A percentile compares a stretch with the other conserved stretches of the same genome.
These are phyloP conservation scores for Salpingus planirostris DNA, from an alignment of 2,888 invertebrate species.

Conservation along the genomic window DNA sequence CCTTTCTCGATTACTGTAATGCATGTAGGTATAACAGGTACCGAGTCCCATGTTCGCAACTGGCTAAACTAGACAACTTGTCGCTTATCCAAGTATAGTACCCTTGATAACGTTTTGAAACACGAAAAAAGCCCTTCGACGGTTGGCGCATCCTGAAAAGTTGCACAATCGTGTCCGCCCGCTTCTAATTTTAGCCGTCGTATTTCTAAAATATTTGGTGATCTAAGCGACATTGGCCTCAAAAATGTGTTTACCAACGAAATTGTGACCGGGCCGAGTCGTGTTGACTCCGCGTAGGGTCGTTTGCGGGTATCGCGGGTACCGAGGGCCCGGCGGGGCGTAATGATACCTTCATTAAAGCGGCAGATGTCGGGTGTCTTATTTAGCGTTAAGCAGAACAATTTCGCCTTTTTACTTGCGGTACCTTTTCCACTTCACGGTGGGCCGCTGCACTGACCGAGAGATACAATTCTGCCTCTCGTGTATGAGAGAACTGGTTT, in stretches of 20 bases:
- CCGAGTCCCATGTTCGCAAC: too few relatives aligned
- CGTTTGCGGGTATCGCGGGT: slow-evolving; percentile 7
- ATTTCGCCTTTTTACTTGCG: slow-evolving; percentile 24
- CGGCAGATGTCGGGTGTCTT: slow-evolving; percentile 18
- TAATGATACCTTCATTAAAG: slow-evolving; percentile 19
- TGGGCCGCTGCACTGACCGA: slow-evolving; percentile 12
- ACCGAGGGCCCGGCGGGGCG: slow-evolving; percentile 5
- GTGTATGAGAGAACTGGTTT: slow-evolving; percentile 24
- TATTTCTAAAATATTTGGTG: slow-evolving; percentile 8
- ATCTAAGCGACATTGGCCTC: slow-evolving; percentile 15
- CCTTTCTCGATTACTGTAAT: too few relatives aligned
- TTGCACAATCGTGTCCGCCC: too few relatives aligned
- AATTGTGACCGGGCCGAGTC: not conserved
- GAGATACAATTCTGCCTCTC: slow-evolving; percentile 22
- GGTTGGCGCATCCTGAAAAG: too few relatives aligned
- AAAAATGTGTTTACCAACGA: slow-evolving; percentile 11
- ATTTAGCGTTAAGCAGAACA: slow-evolving; percentile 24
- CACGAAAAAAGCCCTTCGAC: too few relatives aligned
- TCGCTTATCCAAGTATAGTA: too few relatives aligned
- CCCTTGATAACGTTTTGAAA: too few relatives aligned
- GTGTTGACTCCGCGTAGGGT: slow-evolving; percentile 1
- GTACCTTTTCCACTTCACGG: slow-evolving; percentile 13
- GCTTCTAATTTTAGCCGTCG: too few relatives aligned
- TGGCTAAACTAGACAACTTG: too few relatives aligned
- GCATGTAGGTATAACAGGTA: too few relatives aligned